phyloP scores from a whole-genome alignment of 2,888 invertebrate genomes.

The Glaucopsyche alexis region DNA sequence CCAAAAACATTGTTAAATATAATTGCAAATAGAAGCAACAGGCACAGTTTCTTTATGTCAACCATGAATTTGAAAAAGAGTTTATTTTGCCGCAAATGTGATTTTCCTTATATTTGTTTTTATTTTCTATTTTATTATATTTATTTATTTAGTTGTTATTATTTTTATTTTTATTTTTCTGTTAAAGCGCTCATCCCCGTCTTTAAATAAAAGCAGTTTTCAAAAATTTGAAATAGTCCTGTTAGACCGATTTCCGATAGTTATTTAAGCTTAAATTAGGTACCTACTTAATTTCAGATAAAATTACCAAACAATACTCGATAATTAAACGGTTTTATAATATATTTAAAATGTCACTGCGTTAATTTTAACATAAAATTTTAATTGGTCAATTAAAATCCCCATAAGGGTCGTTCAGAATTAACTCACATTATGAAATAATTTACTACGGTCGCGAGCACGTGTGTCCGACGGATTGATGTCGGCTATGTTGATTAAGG shows the following conservation, averaged over 20 bases:
- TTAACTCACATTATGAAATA: slow-evolving; percentile 24
- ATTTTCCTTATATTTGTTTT: too few relatives aligned
- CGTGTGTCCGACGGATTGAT: slow-evolving; percentile 11
- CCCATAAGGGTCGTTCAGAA: slow-evolving; percentile 12
- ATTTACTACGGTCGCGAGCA: not conserved
- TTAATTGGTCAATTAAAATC: slow-evolving; percentile 3
- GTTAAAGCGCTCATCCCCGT: too few relatives aligned
- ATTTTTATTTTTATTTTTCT: too few relatives aligned
- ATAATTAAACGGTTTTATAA: not conserved
- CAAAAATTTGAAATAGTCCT: too few relatives aligned
- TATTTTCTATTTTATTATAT: too few relatives aligned
- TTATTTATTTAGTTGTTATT: too few relatives aligned
- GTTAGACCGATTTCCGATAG: too few relatives aligned
- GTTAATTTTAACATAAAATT: slow-evolving; percentile 18
- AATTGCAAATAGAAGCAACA: not conserved
- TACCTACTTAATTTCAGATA: too few relatives aligned
- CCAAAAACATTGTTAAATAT: not conserved
- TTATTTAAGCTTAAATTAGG: too few relatives aligned
- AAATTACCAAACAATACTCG: not conserved
- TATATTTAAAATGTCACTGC: not conserved
- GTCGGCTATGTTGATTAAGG: slow-evolving; percentile 27
- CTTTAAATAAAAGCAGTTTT: too few relatives aligned
- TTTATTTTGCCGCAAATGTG: too few relatives aligned
- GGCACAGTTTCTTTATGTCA: not conserved
- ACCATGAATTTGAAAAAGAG: not conserved